These are phyloP conservation scores for Ceratosolen fusciceps DNA, from an alignment of 1,140 invertebrate species.

Conservation along the genomic window DNA sequence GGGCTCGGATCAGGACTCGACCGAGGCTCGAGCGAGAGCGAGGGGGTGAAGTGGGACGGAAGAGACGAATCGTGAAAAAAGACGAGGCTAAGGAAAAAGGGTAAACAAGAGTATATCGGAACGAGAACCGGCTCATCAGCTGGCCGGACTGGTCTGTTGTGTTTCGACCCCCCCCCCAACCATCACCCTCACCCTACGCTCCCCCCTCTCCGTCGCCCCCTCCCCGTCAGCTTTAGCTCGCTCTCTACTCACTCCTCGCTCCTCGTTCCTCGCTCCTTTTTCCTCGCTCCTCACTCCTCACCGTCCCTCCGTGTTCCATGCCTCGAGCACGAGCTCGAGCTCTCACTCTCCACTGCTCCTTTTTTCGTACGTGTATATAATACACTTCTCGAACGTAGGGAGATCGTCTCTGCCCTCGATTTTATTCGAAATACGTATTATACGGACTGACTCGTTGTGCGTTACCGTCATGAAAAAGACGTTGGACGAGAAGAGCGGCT, in stretches of 20 bases:
- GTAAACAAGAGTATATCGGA: conserved; percentile 66
- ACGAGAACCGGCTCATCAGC: conserved; percentile 69
- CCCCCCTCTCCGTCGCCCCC: conserved; percentile 34
- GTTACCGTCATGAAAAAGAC: conserved; percentile 16
- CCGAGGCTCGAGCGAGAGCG: conserved; percentile 43
- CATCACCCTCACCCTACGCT: conserved; percentile 43
- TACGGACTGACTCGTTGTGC: background rate
- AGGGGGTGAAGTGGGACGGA: conserved; percentile 31
- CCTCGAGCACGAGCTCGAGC: background rate
- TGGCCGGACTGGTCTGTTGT: conserved; percentile 68
- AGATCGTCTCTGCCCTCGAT: conserved; percentile 65
- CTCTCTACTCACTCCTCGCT: background rate
- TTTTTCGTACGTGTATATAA: background rate
- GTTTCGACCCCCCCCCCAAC: conserved; percentile 53
- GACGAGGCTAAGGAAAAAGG: conserved; percentile 47
- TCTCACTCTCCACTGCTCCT: background rate
- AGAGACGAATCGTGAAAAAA: conserved; percentile 46
- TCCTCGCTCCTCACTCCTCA: background rate
- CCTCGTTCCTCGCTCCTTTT: background rate
- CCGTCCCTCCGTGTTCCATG: background rate
- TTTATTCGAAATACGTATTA: conserved; percentile 62
- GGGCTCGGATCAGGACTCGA: conserved; percentile 56
- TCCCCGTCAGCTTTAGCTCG: background rate
- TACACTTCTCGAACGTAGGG: conserved; percentile 28
- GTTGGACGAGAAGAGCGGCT: no score